A percentile compares a stretch with the other conserved stretches of the same genome.
These are phyloP conservation scores for Synanceia verrucosa DNA, from an alignment of 2,797 vertebrate species.

Conservation along the genomic window DNA sequence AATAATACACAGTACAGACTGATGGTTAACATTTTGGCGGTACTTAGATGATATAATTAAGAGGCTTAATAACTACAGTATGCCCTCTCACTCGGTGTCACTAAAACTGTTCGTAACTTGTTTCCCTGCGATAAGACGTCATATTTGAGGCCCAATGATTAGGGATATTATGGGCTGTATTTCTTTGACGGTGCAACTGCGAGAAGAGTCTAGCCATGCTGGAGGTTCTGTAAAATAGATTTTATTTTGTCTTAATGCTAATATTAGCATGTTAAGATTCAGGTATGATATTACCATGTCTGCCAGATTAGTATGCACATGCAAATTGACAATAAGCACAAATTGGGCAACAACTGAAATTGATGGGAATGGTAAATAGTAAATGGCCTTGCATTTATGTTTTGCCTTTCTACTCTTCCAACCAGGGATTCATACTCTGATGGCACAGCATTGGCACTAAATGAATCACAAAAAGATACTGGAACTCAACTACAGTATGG, in stretches of 20 bases:
- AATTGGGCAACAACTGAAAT: neutral
- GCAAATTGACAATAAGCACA: neutral
- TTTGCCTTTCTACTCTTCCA: too few relatives aligned
- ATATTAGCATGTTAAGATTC: neutral
- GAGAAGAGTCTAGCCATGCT: neutral
- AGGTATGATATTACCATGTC: neutral
- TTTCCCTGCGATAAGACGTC: neutral
- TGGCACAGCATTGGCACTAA: too few relatives aligned
- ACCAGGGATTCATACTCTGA: too few relatives aligned
- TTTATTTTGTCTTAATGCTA: neutral
- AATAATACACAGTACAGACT: slow-evolving; percentile 17
- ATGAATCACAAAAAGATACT: too few relatives aligned
- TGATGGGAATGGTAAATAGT: neutral
- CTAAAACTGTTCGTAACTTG: neutral
- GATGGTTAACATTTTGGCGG: slow-evolving; percentile 40
- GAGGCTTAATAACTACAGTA: too few relatives aligned
- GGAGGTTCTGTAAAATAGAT: neutral
- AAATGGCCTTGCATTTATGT: too few relatives aligned
- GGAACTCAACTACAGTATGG: too few relatives aligned
- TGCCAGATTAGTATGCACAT: neutral
- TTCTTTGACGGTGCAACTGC: neutral
- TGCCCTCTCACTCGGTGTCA: neutral
- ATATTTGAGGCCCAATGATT: neutral
- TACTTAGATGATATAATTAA: slow-evolving; percentile 44
- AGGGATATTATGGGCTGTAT: neutral